These are phyloP conservation scores for Eilema caniola DNA, from an alignment of 2,888 invertebrate species.

Conservation along the genomic window DNA sequence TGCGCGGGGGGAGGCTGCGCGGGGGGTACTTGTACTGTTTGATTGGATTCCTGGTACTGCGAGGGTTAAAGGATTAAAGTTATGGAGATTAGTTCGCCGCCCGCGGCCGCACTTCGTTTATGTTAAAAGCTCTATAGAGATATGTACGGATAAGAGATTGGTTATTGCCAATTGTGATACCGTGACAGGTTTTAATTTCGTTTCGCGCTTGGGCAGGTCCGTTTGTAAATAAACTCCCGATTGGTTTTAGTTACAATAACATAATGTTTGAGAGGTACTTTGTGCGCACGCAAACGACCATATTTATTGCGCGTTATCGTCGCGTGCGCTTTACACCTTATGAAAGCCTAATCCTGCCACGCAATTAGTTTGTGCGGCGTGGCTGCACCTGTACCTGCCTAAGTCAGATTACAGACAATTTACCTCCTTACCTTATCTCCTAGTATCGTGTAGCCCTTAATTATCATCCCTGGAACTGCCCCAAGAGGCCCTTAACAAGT, in stretches of 20 bases:
- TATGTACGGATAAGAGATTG: conserved; percentile 85
- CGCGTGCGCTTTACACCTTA: conserved; percentile 17
- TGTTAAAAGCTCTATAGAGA: conserved; percentile 86
- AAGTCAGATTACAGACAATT: conserved; percentile 25
- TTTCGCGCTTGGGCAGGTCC: conserved; percentile 55
- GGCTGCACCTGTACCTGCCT: conserved; percentile 20
- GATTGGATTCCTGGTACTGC: conserved; percentile 86
- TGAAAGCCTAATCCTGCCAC: conserved; percentile 26
- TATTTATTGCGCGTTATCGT: conserved; percentile 42
- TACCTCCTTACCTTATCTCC: conserved; percentile 24
- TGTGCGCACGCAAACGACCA: conserved; percentile 46
- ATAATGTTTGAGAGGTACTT: conserved; percentile 33
- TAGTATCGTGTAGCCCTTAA: conserved; percentile 23
- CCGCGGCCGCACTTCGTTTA: conserved; percentile 84
- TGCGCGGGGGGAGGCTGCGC: conserved; percentile 55
- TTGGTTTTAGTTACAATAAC: conserved; percentile 64
- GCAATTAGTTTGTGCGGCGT: conserved; percentile 41
- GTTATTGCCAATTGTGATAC: conserved; percentile 85
- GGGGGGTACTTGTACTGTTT: conserved; percentile 84
- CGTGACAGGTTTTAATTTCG: conserved; percentile 82
- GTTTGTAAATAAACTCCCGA: conserved; percentile 64
- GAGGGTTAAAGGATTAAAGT: conserved; percentile 87
- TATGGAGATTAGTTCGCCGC: conserved; percentile 87
- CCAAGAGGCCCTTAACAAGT: conserved; percentile 26
- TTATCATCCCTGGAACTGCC: conserved; percentile 24